Base-by-base conservation (phyloP, 2,113 vertebrate genomes). In the Raja brachyura region DNA sequence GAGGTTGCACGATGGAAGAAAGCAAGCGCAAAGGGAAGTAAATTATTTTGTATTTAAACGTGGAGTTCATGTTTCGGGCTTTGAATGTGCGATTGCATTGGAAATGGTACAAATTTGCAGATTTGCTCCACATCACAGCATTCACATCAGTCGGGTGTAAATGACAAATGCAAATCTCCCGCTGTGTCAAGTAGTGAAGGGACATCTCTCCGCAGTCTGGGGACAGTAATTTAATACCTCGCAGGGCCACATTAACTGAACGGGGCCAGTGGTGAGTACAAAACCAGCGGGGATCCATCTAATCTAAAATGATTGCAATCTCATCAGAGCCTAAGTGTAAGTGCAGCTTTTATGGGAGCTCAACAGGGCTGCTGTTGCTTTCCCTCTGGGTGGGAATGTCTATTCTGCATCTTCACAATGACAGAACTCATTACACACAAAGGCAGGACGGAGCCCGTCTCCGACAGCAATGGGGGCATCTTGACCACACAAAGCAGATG, bases 251-350 rank as follows among this genome's bases (percentile, higher is more conserved):
- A 92, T 92, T 92, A 92, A 92, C 90, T 48, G 66, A 28, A 92
- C 25, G 31, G 68, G 90, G 90, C 66, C 90, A 92, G 90, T 68
- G 68, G 68, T 70, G 90, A 92, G 68, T 73, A 22, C 54, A 54
- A 92, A 73, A 20, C 20, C 90, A 74, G 66, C 68, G 20, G 90
- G 90, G 54, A 39, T 18, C 68, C 90, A 54, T 39, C 90, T 92
- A 92, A 92, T 92, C 66, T 70, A 33, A 92, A 92, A 92, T 92
- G 90, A 92, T 92, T 92, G 90, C 90, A 73, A 92, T 70, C 66
- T 92, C 22, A 6, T 74, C 39, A 25, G 90, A 54, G 39, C 66
- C 68, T 92, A 54, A 92, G 33, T 20, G 22, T 73, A 92, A 88
- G 5, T 85, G 81, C 54, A 85, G 56, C 81, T 85, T 85, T 85